Base-by-base conservation (phyloP, 2,888 invertebrate genomes). In the Stenurella melanura region DNA sequence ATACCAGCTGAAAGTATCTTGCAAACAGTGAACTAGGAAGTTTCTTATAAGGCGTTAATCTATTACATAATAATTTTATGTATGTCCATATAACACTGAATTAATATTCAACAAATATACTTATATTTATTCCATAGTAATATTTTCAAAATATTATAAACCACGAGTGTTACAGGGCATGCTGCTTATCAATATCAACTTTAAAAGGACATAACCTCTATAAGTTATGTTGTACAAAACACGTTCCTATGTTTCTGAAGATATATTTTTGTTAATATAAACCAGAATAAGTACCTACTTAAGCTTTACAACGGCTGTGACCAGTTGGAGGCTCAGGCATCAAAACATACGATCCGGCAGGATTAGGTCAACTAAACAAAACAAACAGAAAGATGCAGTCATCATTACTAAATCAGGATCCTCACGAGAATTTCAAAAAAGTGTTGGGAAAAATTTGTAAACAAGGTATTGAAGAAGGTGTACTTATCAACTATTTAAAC, bases 401-500 rank as follows among this genome's bases (percentile, higher is more conserved):
- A 69, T 80, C 79, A 73, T 81, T 81, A 61, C 75, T 81, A 73
- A 83, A 82, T 73, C 77, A 82, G 80, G 84, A 85, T 85, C 91
- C 93, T 42, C 91, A 92, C 85, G 92, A 93, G 87, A 94, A 93
- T 90, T 92, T 93, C 78, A 92, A 90, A 85, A 93, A 93, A 85
- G 92, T 94, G 77, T 91, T 93, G 85, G 90, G 90, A 84, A 92
- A 92, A 83, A 90, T 94, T 76, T 93, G 93, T 87, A 92, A 91
- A 87, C 90, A 91, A 81, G 92, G 92, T 76, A 91, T 94, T 78
- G 93, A 94, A 77, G 96, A 96, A 89, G 93, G 93, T 79, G 94
- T 94, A 88, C 94, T 95, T 88, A 91, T 97, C 83, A 95, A 95
- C 82, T 96, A 96, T 89, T 92, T 98, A 86, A 98, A 97, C 92